Percentiles rank a stretch among this genome's conserved stretches.
phyloP scores from a whole-genome alignment of 2,797 vertebrate species.

The Eremophila alpestris region DNA sequence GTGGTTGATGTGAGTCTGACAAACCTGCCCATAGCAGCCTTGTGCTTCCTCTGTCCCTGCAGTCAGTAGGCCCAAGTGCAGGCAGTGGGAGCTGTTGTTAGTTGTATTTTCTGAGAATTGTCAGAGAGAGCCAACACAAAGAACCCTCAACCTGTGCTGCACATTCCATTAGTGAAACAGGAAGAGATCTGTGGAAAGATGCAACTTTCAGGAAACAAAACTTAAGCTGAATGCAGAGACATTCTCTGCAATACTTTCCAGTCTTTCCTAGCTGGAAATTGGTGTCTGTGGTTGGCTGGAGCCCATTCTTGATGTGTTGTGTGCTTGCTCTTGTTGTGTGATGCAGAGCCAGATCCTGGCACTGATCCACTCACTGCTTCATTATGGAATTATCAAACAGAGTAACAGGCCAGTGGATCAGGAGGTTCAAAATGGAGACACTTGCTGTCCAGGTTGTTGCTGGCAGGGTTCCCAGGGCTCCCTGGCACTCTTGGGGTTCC shows the following conservation, averaged over 20 bases:
- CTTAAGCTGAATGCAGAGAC: background rate
- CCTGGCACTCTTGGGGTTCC: background rate
- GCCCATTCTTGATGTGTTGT: background rate
- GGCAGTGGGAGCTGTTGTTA: background rate
- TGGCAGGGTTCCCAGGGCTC: background rate
- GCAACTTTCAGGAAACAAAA: background rate
- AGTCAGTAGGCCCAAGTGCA: background rate
- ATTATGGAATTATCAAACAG: background rate
- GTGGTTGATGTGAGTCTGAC: accelerated
- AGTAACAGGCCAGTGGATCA: background rate
- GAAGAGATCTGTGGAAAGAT: background rate
- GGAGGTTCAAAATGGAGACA: background rate
- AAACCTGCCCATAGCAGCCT: background rate
- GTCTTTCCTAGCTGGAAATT: background rate
- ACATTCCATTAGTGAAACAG: background rate
- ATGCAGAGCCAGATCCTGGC: background rate
- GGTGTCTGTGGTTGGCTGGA: background rate
- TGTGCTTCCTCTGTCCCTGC: background rate
- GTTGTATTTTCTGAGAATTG: background rate
- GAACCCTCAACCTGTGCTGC: background rate
- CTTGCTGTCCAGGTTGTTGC: background rate
- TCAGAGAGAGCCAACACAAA: background rate
- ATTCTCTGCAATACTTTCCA: background rate
- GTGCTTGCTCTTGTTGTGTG: background rate
- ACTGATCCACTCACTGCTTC: background rate